Base-by-base conservation (phyloP, 2,888 invertebrate genomes). In the Elmis aenea region DNA sequence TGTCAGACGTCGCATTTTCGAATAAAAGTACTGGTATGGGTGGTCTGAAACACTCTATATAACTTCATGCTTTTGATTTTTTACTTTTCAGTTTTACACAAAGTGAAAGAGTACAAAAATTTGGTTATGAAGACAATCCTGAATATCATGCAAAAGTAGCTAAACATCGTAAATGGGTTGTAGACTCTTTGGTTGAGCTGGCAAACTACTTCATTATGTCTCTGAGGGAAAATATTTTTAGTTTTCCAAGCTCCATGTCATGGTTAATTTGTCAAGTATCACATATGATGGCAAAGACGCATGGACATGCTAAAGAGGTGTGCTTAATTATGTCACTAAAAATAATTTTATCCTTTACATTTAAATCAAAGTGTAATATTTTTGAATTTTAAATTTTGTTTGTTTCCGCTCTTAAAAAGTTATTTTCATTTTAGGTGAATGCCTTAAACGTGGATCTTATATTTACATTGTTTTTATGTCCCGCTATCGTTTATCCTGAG, bases 401-500 rank as follows among this genome's bases (percentile, higher is more conserved):
- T n/a, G n/a, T n/a, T n/a, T n/a, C n/a, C n/a, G n/a, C n/a, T n/a
- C 18, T 18, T 18, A 18, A 18, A 18, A 18, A 18, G 5, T 18
- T 18, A 25, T 10, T 28, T 12, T 18, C 32, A 45, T 57, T 55
- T 15, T 37, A 64, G 63, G 70, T 73, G 27, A 71, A 73, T 22
- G 73, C 73, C 35, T 83, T 96, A 52, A 89, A 92, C 61, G 89
- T 90, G 1, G 96, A 99, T 61, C 73, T 99, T 38, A 85, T 97
- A 13, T 85, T 97, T 62, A 89, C 89, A 5, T 80, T 88, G 62
- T 93, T 95, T 62, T 85, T 99, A 40, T 97, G 96, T 59, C 95
- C 95, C 2, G 96, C 95, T 0, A 89, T 99, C 33, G 86, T 94
- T 28, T 92, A 92, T 71, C 97, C 97, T 0, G 96, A 96, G 64